These are phyloP conservation scores for Drosophila melanocephala DNA, from an alignment of 2,888 invertebrate genomes.

Conservation along the genomic window DNA sequence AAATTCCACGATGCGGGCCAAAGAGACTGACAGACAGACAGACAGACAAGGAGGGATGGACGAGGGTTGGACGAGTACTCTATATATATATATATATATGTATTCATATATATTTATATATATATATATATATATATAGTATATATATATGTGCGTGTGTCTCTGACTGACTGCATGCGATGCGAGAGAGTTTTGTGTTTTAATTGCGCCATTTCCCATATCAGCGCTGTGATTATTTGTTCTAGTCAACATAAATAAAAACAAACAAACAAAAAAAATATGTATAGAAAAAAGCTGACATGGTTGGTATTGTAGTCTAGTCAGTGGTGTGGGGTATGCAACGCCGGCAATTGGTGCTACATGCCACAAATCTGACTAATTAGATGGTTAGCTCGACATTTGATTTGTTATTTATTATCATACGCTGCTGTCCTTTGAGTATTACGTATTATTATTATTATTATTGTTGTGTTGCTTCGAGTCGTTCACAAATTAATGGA, in stretches of 20 bases:
- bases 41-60: slow-evolving; percentile 26
- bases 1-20: slow-evolving; percentile 7
- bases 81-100: slow-evolving; percentile 7
- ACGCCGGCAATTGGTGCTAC: slow-evolving; percentile 22
- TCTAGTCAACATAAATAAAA: slow-evolving; percentile 73
- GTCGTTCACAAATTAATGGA: slow-evolving; percentile 65
- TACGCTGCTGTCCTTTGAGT: slow-evolving; percentile 15
- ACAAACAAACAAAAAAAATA: slow-evolving; percentile 23
- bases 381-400: slow-evolving; percentile 60
- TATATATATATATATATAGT: background rate
- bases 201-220: slow-evolving; percentile 80
- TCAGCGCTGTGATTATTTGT: slow-evolving; percentile 77
- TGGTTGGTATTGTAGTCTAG: slow-evolving; percentile 13
- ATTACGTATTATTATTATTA: slow-evolving; percentile 29
- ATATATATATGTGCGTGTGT: background rate
- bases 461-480: slow-evolving; percentile 24
- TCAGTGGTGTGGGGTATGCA: slow-evolving; percentile 11
- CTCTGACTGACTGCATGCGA: slow-evolving; percentile 37
- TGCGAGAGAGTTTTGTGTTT: slow-evolving; percentile 55
- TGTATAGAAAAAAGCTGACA: slow-evolving; percentile 6
- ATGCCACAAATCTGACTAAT: slow-evolving; percentile 64
- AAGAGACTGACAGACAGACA: slow-evolving; percentile 15
- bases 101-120: background rate
- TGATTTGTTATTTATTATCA: slow-evolving; percentile 67
- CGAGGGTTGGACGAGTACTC: slow-evolving; percentile 21